Conservation (phyloP, 2,797 vertebrate species). For the Cichlasoma orientale region DNA sequence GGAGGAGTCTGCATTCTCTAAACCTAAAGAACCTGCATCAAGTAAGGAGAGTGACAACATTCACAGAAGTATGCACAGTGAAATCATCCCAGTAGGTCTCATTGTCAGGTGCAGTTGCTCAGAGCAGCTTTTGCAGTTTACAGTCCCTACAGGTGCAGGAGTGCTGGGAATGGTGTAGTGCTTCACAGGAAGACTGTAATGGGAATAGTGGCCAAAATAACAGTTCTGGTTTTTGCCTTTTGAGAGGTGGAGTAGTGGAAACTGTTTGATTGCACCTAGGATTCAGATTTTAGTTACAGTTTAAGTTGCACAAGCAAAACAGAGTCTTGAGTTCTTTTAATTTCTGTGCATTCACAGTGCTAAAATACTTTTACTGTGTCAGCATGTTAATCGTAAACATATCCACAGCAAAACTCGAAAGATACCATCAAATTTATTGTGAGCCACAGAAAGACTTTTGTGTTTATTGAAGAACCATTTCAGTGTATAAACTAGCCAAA, state of each 20-base stretch:
- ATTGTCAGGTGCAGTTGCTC: neutral
- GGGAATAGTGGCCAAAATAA: neutral
- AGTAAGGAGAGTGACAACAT: neutral
- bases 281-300: neutral
- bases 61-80: neutral
- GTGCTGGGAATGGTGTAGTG: neutral
- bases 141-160: neutral
- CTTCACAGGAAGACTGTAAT: neutral
- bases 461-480: slow-evolving; percentile 8
- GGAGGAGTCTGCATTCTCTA: accelerated
- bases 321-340: neutral
- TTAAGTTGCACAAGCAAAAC: neutral
- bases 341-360: neutral
- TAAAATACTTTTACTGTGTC: neutral
- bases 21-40: neutral
- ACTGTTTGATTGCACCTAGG: neutral
- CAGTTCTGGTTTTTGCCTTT: neutral
- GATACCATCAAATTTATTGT: slow-evolving; percentile 3
- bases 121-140: neutral
- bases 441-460: slow-evolving; percentile 18
- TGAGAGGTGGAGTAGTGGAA: neutral
- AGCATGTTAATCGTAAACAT: neutral
- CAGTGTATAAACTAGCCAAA: slow-evolving; percentile 23
- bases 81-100: neutral
- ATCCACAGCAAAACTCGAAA: neutral